Base-by-base conservation (phyloP, 2,113 vertebrate species). In the Stigmatopora nigra region DNA sequence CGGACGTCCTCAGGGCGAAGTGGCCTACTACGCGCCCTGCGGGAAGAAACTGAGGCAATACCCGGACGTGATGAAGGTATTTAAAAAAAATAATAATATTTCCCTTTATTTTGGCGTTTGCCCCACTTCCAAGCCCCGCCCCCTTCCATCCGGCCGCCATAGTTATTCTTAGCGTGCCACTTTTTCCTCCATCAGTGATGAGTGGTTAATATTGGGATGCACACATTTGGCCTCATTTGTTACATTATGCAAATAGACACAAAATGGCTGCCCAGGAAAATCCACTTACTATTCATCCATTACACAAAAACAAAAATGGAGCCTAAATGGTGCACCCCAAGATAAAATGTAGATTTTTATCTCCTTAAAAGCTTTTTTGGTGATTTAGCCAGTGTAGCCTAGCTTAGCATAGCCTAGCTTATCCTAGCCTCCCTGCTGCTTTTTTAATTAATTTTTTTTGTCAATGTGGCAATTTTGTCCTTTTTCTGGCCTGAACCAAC, bases 61-160 rank as follows among this genome's bases (percentile, higher is more conserved):
- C 86, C 95, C 96, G 60, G 96, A 99, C 79, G 93, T 99, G 70
- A 92, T 96, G 87, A 99, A 99, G 95, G 97, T 99, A 94, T 72
- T 41, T n/a, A n/a, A n/a, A n/a, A n/a, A n/a, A n/a, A n/a, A n/a
- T n/a, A n/a, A n/a, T n/a, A n/a, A n/a, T n/a, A n/a, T n/a, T n/a
- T n/a, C n/a, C n/a, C n/a, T n/a, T n/a, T n/a, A n/a, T n/a, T n/a
- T n/a, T n/a, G 68, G 70, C 52, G 76, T 19, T 70, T 36, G 70
- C 73, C 71, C 60, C 72, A 46, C 69, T 66, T 79, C 63, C 75
- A 58, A 67, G 68, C 64, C 56, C 31, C 57, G 25, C 13, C 47
- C 19, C 62, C 67, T n/a, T 36, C 67, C 68, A 66, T 64, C 55
- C 25, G 25, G 25, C 11, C 46, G 17, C 61, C 67, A 15, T 35